Evolutionary conservation across 2,797 vertebrate species (phyloP), one percentile per base, ranked within the genome.

Genomic region (Poeciliopsis gracilis): DNA sequence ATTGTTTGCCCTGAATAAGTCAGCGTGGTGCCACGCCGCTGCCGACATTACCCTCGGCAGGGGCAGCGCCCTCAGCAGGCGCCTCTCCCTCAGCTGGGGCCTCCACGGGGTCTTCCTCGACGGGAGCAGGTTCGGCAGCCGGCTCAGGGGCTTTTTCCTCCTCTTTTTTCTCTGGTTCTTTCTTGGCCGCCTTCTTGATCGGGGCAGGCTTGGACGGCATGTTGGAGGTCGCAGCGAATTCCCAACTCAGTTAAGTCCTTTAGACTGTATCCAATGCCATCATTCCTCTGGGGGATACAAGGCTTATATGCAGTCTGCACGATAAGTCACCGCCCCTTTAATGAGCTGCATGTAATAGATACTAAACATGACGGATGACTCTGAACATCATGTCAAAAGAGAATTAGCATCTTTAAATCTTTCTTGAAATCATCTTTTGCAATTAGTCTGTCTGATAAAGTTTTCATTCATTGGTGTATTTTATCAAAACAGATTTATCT

Each of bases 191-290:
- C 90, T 96, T 97, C 93, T 97, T 97, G 87, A 96, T 95, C 0
- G 96, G 93, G 84, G 95, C 93, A 90, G 95, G 93, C 93, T 97
- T 97, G 76, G 96, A 89, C 0, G 97, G 96, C 97, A 98, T 98
- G 13, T 61, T 91, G 89, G 77, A 85, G 82, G 82, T 86, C 83
- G 88, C 92, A 91, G 93, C 79, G 93, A 93, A 90, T 93, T 93
- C 94, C 95, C 92, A 94, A 87, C 78, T 86, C 71, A 75, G 77
- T 85, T 23, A 93, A 91, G 85, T 93, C 93, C 94, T 87, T 82
- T 25, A 85, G 88, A 90, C 77, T 91, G 77, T 38, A 88, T 93
- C 93, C 91, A 92, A 84, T 92, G 93, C 89, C 93, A 82, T 72
- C 80, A 46, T 77, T 82, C 28, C 43, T 70, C 43, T 2, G 82